Percentiles rank a stretch among this genome's conserved stretches.
Evolutionary conservation across 2,888 invertebrate species (phyloP).

Genomic region (Tachystola acroxantha): DNA sequence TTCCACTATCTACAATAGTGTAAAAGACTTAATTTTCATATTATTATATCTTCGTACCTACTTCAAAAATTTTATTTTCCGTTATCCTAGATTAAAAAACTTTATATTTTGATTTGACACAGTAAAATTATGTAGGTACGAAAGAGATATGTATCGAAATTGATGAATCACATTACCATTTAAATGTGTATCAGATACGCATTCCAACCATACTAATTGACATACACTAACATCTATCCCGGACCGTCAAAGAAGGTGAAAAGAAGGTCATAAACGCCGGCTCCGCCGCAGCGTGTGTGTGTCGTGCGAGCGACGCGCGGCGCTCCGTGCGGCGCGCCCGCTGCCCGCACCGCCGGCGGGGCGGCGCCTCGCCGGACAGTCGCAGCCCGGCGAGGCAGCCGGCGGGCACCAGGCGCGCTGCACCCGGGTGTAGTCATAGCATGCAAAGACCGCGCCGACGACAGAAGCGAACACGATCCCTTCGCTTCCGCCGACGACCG

Average conservation of each 20-base stretch:
- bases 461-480: constrained; percentile 26
- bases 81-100: too few species aligned
- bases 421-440: constrained; percentile 53
- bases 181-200: too few species aligned
- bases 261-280: constrained; percentile 63
- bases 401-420: constrained; percentile 40
- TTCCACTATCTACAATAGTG: too few species aligned
- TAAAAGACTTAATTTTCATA: too few species aligned
- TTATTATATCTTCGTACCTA: too few species aligned
- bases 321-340: constrained; percentile 26
- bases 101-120: too few species aligned
- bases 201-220: too few species aligned
- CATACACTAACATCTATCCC: too few species aligned
- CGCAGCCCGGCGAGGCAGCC: not conserved
- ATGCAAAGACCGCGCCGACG: constrained; percentile 55
- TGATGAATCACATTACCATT: too few species aligned
- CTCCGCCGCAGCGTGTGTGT: constrained; percentile 71
- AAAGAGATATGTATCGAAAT: too few species aligned
- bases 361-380: not conserved
- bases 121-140: too few species aligned
- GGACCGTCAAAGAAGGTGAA: constrained; percentile 35
- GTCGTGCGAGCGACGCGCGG: constrained; percentile 24
- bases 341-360: constrained; percentile 4
- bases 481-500: constrained; percentile 40
- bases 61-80: too few species aligned